Conservation (phyloP, 2,797 vertebrate genomes). For the Anguilla obscura region DNA sequence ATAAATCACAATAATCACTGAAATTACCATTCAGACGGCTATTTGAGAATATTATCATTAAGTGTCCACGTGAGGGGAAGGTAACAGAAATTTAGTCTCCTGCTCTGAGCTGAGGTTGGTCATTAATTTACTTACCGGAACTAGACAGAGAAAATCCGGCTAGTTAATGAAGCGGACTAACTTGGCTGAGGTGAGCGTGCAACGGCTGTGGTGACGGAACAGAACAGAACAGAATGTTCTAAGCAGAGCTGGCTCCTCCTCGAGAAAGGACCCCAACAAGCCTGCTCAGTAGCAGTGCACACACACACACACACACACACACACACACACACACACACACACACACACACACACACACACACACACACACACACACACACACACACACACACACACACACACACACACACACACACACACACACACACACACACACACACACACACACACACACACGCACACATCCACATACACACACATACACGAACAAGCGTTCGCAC, state of each 20-base stretch:
- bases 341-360: too few species aligned
- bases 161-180: not conserved
- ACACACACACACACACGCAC: conserved; percentile 23
- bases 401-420: too few species aligned
- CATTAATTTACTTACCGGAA: not conserved
- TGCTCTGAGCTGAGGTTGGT: not conserved
- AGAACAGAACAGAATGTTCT: not conserved
- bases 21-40: not conserved
- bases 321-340: too few species aligned
- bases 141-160: not conserved
- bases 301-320: not conserved
- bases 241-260: not conserved
- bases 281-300: not conserved
- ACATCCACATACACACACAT: conserved; percentile 26
- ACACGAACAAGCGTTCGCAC: too few species aligned
- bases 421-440: not conserved
- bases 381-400: too few species aligned
- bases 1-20: not conserved
- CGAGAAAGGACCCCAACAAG: not conserved
- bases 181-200: not conserved
- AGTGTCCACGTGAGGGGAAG: not conserved
- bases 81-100: not conserved
- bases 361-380: too few species aligned
- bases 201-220: not conserved
- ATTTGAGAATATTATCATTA: not conserved